Conservation (phyloP, 2,797 vertebrate genomes). For the Chaetodon trifasciatus region DNA sequence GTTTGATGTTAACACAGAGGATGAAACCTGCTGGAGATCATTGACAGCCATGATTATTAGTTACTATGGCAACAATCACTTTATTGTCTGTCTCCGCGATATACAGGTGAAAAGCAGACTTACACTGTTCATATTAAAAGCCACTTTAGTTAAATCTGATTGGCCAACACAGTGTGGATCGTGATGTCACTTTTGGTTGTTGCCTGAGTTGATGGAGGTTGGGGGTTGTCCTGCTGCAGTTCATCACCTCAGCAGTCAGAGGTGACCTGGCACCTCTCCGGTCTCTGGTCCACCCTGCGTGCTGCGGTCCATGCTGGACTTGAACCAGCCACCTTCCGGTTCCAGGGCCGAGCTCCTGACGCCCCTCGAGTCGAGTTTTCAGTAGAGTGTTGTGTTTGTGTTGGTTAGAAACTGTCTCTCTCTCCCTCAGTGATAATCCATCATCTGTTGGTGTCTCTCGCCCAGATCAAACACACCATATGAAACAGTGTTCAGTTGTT, state of each 20-base stretch:
- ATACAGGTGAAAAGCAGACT: background rate
- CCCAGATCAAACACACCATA: constrained; percentile 28
- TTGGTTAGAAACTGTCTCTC: background rate
- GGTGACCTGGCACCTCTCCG: too few relatives aligned
- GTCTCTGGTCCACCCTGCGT: too few relatives aligned
- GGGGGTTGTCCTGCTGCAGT: too few relatives aligned
- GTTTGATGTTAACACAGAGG: constrained; percentile 24
- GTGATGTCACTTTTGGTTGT: background rate
- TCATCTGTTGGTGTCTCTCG: constrained; percentile 25
- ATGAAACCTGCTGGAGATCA: constrained; percentile 36
- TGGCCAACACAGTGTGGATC: too few relatives aligned
- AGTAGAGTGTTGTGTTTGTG: too few relatives aligned
- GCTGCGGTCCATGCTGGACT: background rate
- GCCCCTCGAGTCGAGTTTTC: too few relatives aligned
- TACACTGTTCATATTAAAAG: background rate
- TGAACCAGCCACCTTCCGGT: background rate
- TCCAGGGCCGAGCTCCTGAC: background rate
- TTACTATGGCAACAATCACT: constrained; percentile 21
- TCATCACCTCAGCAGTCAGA: too few relatives aligned
- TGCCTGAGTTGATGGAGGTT: too few relatives aligned
- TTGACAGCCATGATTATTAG: constrained; percentile 6
- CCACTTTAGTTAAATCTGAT: background rate
- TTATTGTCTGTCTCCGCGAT: background rate
- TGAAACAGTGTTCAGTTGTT: constrained; percentile 44
- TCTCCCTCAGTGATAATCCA: constrained; percentile 24